Evolutionary conservation across 2,797 vertebrate genomes (phyloP).

Genomic region (Paguma larvata): DNA sequence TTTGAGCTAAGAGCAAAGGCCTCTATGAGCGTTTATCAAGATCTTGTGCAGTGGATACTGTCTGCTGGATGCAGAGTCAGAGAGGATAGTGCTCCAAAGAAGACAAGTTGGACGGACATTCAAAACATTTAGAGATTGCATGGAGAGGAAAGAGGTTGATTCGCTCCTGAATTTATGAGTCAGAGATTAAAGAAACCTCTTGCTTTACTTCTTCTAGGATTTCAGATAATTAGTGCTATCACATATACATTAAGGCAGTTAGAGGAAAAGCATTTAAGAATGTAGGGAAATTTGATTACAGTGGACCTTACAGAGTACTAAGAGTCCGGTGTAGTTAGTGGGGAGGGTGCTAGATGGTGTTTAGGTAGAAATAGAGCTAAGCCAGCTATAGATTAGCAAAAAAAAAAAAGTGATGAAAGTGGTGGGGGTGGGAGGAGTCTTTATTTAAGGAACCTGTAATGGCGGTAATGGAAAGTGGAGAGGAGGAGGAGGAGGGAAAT

Average conservation of each 20-base stretch:
- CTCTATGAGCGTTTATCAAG: neutral
- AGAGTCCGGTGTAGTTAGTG: neutral
- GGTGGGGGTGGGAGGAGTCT: neutral
- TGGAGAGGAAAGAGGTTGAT: neutral
- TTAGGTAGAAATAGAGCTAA: neutral
- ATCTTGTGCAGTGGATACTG: neutral
- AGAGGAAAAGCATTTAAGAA: neutral
- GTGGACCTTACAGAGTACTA: neutral
- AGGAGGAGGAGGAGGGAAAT: neutral
- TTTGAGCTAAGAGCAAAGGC: neutral
- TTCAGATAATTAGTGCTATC: constrained; percentile 14
- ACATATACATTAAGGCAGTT: neutral
- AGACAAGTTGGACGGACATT: neutral
- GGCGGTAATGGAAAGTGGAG: neutral
- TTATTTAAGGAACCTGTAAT: neutral
- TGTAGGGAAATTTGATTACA: neutral
- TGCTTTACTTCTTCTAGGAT: neutral
- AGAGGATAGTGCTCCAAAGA: neutral
- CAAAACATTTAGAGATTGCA: neutral
- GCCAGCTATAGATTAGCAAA: neutral
- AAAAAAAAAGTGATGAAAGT: neutral
- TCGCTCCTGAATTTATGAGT: neutral
- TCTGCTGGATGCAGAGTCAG: neutral
- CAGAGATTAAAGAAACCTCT: neutral
- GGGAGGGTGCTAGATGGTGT: neutral